Evolutionary conservation across 2,113 vertebrate genomes (phyloP).

Genomic region (Pontoporia blainvillei): DNA sequence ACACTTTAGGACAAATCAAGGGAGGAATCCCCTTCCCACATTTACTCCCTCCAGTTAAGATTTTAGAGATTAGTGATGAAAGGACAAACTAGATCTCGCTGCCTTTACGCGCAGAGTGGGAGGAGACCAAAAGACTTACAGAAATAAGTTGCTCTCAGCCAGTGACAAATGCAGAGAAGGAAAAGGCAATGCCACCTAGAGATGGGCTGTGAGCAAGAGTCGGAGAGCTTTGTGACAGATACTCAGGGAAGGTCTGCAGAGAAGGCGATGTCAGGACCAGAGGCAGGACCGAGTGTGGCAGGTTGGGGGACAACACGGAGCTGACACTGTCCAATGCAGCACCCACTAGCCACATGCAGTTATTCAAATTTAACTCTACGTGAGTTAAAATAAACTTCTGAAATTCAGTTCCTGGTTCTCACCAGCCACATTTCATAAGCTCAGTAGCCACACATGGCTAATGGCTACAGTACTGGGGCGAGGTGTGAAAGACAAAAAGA

Average conservation of each 20-base stretch:
- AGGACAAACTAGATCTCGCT: background rate
- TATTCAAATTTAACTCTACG: background rate
- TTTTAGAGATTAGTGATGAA: background rate
- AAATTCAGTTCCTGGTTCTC: background rate
- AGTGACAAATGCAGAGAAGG: background rate
- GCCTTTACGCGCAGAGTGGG: background rate
- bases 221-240: background rate
- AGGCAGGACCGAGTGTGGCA: background rate
- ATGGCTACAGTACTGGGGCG: accelerated
- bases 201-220: background rate
- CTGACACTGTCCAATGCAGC: background rate
- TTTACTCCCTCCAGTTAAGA: background rate
- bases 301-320: background rate
- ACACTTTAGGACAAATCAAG: background rate
- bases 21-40: background rate
- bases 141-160: background rate
- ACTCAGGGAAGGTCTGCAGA: background rate
- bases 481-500: background rate
- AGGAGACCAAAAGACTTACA: background rate
- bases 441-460: background rate
- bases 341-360: background rate
- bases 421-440: background rate
- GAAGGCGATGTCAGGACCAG: background rate
- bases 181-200: background rate
- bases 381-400: background rate